phyloP scores from a whole-genome alignment of 1,140 invertebrate genomes.

The Neomicropteryx cornuta region DNA sequence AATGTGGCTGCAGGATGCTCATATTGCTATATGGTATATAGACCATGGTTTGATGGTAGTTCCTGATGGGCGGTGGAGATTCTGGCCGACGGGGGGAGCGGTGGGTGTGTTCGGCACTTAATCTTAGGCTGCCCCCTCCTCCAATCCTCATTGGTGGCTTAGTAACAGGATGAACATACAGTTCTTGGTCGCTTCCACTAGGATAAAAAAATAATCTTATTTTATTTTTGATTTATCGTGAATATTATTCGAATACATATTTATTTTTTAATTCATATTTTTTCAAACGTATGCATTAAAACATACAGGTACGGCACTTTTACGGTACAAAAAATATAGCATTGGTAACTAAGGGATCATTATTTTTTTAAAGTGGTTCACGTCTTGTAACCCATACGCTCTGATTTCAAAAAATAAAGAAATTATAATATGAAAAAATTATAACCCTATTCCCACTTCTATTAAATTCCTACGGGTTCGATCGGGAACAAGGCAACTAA shows the following conservation, averaged over 20 bases:
- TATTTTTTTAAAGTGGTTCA: no score
- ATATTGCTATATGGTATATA: constrained; percentile 60
- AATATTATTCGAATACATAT: not conserved
- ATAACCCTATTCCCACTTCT: no score
- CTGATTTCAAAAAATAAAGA: no score
- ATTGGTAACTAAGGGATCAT: no score
- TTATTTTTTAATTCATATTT: not conserved
- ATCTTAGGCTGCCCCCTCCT: constrained; percentile 12
- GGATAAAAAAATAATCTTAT: constrained; percentile 16
- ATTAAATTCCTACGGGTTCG: no score
- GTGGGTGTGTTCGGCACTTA: constrained; percentile 17
- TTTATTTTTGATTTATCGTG: not conserved
- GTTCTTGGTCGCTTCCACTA: constrained; percentile 34
- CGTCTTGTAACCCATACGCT: no score
- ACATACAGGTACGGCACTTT: no score
- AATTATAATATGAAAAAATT: no score
- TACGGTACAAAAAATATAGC: no score
- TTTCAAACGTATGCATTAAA: no score
- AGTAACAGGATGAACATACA: constrained; percentile 15
- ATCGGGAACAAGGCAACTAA: no score
- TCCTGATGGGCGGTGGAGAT: constrained; percentile 51
- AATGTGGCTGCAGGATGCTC: constrained; percentile 24
- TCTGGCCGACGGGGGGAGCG: constrained; percentile 42
- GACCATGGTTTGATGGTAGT: constrained; percentile 60
- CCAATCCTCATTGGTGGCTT: constrained; percentile 1